Base-by-base conservation (phyloP, 2,888 invertebrate genomes). In the Synergus itoensis region DNA sequence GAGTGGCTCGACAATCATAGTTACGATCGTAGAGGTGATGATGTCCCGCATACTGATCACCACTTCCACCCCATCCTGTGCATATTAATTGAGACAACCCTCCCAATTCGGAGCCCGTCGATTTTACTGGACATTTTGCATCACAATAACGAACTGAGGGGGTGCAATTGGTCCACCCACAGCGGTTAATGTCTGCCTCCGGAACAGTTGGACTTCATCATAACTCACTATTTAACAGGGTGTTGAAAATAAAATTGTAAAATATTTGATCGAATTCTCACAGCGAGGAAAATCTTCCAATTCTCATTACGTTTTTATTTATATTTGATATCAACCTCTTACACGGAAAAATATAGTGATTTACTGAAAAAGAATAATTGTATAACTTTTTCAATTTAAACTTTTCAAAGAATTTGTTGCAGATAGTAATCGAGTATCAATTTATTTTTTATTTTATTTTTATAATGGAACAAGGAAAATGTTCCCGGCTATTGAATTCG, bases 41-140 rank as follows among this genome's bases (percentile, higher is more conserved):
- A 86, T 88, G 89, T 88, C 88, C 87, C 89, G 90, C 90, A 90
- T 90, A 89, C 88, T 84, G 87, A 90, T 77, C 84, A 85, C 82
- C 73, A 78, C 78, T 60, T 83, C 76, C 83, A 82, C 82, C 77
- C 82, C 86, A 80, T 85, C 81, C 79, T 81, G 86, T 83, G 90
- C 89, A 91, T 91, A 91, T 90, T 91, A 91, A 91, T 90, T 87
- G 84, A 79, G 60, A 82, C 77, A 67, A 79, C 79, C 77, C 77
- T 57, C 14, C 76, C 78, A 76, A 67, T 40, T 63, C 43, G 67
- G 43, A 77, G 76, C 75, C 82, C 78, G 80, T 64, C 77, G 63
- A 64, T 75, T 73, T 67, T 77, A 77, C 77, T 62, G 78, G 83
- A 83, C 87, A 87, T 85, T 87, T 87, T 86, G 86, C 86, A 85